These are phyloP conservation scores for Drosophila nr. medialis DNA, from an alignment of 2,888 invertebrate genomes.

Conservation along the genomic window DNA sequence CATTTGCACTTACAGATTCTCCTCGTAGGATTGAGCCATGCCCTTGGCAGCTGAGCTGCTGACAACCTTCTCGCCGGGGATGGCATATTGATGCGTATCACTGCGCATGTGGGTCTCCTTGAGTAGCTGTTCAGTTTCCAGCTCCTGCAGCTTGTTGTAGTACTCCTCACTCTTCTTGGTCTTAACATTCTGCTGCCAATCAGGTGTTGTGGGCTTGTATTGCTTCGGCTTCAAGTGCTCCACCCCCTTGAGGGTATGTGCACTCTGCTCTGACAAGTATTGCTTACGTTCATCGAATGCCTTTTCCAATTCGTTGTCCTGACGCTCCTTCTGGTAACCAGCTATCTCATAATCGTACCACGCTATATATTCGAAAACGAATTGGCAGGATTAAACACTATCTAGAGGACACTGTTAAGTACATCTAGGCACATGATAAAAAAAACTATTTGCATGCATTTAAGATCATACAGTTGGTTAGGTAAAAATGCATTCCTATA, in stretches of 20 bases:
- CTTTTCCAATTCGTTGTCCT: slow-evolving; percentile 93
- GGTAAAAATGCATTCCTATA: slow-evolving; percentile 42
- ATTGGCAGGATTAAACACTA: slow-evolving; percentile 32
- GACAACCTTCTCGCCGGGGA: slow-evolving; percentile 93
- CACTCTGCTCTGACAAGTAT: slow-evolving; percentile 88
- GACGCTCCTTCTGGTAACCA: slow-evolving; percentile 92
- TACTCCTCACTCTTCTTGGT: slow-evolving; percentile 93
- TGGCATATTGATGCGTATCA: slow-evolving; percentile 91
- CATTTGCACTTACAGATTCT: slow-evolving; percentile 89
- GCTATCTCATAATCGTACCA: slow-evolving; percentile 96
- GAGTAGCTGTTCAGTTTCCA: slow-evolving; percentile 93
- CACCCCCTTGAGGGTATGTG: slow-evolving; percentile 86
- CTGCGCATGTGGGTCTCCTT: slow-evolving; percentile 93
- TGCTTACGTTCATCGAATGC: slow-evolving; percentile 94
- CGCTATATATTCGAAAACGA: slow-evolving; percentile 86
- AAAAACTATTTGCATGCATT: slow-evolving; percentile 37
- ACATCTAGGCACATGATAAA: slow-evolving; percentile 16
- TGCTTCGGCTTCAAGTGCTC: slow-evolving; percentile 88
- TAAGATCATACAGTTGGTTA: slow-evolving; percentile 23
- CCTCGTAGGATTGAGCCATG: slow-evolving; percentile 94
- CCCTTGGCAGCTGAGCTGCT: slow-evolving; percentile 92
- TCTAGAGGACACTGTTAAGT: slow-evolving; percentile 8
- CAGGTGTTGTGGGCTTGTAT: slow-evolving; percentile 90
- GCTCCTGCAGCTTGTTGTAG: slow-evolving; percentile 91
- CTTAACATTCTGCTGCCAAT: slow-evolving; percentile 94